These are phyloP conservation scores for Ormyrus labotus DNA, from an alignment of 2,888 invertebrate species.

Conservation along the genomic window DNA sequence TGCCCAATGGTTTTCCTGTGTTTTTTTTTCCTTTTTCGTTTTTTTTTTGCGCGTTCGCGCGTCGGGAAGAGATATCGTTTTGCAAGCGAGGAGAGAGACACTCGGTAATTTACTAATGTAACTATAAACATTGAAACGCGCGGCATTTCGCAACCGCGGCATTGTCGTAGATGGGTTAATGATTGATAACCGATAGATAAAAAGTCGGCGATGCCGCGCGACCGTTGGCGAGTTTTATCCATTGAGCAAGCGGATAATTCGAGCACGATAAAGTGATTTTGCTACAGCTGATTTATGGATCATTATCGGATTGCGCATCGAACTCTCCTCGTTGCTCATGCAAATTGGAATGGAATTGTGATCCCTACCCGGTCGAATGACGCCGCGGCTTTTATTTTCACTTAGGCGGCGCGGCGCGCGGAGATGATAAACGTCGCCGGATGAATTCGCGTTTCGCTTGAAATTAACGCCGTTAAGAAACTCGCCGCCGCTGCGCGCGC, in stretches of 20 bases:
- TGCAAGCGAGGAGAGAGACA: no score
- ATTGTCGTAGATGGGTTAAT: no score
- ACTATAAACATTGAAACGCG: no score
- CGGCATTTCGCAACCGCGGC: no score
- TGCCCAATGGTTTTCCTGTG: no score
- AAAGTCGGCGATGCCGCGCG: no score
- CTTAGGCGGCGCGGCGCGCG: not conserved
- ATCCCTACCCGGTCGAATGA: not conserved
- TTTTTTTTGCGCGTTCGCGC: no score
- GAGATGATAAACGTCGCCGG: slow-evolving; percentile 19
- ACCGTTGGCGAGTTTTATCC: no score
- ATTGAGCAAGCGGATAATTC: slow-evolving; percentile 13
- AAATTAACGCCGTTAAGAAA: slow-evolving; percentile 33
- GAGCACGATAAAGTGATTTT: slow-evolving; percentile 19
- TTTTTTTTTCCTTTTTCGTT: no score
- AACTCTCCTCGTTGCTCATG: slow-evolving; percentile 3
- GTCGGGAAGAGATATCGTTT: no score
- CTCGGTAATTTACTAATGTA: no score
- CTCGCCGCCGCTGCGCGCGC: not conserved
- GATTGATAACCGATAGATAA: no score
- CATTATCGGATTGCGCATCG: slow-evolving; percentile 38
- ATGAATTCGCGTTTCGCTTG: slow-evolving; percentile 41
- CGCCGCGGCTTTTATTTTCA: not conserved
- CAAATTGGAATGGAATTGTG: slow-evolving; percentile 48
- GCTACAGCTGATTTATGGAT: slow-evolving; percentile 26